Conservation (phyloP, 2,113 vertebrate genomes). For the Porphyrio hochstetteri region DNA sequence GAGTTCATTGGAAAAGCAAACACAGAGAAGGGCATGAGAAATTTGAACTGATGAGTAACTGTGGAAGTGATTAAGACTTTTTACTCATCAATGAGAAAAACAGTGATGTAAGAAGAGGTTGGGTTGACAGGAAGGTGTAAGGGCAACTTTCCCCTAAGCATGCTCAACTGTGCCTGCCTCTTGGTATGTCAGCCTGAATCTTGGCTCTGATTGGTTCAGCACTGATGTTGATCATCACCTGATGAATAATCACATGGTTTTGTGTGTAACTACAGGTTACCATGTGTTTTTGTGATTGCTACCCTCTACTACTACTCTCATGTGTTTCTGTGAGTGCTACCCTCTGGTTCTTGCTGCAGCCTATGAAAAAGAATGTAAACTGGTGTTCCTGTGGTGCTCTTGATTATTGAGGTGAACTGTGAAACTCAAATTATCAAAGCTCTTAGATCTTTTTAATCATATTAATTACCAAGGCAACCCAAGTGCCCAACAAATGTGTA, state of each 20-base stretch:
- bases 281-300: no score
- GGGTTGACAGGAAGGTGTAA: neutral
- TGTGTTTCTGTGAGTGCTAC: neutral
- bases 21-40: neutral
- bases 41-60: neutral
- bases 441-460: neutral
- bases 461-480: neutral
- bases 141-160: accelerated
- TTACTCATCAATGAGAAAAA: neutral
- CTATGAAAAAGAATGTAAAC: neutral
- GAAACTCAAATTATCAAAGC: neutral
- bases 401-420: neutral
- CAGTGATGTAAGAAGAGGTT: neutral
- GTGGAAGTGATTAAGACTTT: neutral
- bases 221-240: neutral
- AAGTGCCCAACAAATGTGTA: neutral
- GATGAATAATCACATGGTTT: neutral
- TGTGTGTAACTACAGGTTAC: neutral
- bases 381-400: neutral
- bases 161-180: neutral
- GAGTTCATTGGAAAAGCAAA: slow-evolving; percentile 13
- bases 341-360: neutral
- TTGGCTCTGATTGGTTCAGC: neutral
- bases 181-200: neutral
- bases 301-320: neutral